Evolutionary conservation across 1,140 invertebrate species (phyloP).

Genomic region (Alviniconcha marisindica): DNA sequence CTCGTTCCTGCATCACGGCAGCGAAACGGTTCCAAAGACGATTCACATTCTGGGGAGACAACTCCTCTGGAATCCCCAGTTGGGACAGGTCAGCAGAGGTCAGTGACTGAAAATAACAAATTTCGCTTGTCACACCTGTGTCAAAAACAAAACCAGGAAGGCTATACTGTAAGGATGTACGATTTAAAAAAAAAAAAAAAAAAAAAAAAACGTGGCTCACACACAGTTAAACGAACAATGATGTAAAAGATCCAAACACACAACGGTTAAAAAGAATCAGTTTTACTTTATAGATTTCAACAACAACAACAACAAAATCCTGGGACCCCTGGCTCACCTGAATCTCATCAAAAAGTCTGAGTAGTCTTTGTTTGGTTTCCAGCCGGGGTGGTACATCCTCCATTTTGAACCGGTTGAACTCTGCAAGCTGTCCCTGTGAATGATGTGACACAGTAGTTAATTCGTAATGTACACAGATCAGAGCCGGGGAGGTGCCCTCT

Average conservation of each 20-base stretch:
- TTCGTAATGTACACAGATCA: no score
- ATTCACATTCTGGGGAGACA: conserved; percentile 93
- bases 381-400: conserved; percentile 94
- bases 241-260: neutral
- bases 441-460: no score
- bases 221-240: neutral
- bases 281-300: no score
- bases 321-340: conserved; percentile 78
- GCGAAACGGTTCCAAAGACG: conserved; percentile 93
- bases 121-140: no score
- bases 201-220: no score
- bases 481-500: no score
- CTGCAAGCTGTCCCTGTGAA: conserved; percentile 83
- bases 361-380: conserved; percentile 91
- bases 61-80: conserved; percentile 88
- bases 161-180: no score
- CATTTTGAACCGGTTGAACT: conserved; percentile 90
- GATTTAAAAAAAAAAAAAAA: no score
- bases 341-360: conserved; percentile 92
- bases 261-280: no score
- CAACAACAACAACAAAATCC: conserved; percentile 24
- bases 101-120: conserved; percentile 52
- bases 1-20: conserved; percentile 89
- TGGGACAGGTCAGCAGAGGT: conserved; percentile 61
- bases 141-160: no score